These are phyloP conservation scores for Silurus asotus DNA, from an alignment of 2,113 vertebrate genomes.

Conservation along the genomic window DNA sequence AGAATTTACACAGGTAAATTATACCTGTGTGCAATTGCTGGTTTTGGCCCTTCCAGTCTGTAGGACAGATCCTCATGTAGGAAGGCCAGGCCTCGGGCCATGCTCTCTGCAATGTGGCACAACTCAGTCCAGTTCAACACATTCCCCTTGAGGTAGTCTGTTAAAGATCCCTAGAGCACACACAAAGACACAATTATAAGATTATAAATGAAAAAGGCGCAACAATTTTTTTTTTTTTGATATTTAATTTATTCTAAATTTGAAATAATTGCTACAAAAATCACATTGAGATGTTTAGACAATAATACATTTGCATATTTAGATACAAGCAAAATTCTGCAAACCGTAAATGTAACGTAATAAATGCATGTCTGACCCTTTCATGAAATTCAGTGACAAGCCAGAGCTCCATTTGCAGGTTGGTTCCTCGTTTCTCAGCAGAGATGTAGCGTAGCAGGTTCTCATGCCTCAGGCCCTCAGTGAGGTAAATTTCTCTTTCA, in stretches of 20 bases:
- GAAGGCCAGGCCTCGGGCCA: slow-evolving; percentile 92
- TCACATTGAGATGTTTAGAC: background rate
- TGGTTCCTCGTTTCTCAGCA: slow-evolving; percentile 91
- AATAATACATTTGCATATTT: background rate
- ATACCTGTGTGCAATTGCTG: slow-evolving; percentile 95
- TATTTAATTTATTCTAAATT: background rate
- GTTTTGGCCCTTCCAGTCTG: slow-evolving; percentile 91
- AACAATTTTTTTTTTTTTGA: no score
- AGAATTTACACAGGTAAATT: background rate
- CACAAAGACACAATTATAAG: background rate
- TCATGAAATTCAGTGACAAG: slow-evolving; percentile 95
- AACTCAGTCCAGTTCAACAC: slow-evolving; percentile 92
- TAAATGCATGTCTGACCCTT: slow-evolving; percentile 74
- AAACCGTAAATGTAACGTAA: background rate
- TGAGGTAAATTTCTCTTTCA: slow-evolving; percentile 91
- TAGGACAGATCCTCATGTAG: slow-evolving; percentile 96
- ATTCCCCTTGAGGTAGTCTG: slow-evolving; percentile 95
- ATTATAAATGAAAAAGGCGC: no score
- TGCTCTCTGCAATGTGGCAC: slow-evolving; percentile 91
- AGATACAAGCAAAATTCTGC: background rate
- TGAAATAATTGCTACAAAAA: background rate
- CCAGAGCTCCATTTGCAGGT: slow-evolving; percentile 94
- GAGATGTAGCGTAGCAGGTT: slow-evolving; percentile 93
- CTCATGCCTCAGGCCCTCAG: slow-evolving; percentile 94
- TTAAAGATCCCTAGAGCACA: slow-evolving; percentile 85